Evolutionary conservation across 2,797 vertebrate genomes (phyloP), one percentile per base, ranked within the genome.

Genomic region (Diceros bicornis): DNA sequence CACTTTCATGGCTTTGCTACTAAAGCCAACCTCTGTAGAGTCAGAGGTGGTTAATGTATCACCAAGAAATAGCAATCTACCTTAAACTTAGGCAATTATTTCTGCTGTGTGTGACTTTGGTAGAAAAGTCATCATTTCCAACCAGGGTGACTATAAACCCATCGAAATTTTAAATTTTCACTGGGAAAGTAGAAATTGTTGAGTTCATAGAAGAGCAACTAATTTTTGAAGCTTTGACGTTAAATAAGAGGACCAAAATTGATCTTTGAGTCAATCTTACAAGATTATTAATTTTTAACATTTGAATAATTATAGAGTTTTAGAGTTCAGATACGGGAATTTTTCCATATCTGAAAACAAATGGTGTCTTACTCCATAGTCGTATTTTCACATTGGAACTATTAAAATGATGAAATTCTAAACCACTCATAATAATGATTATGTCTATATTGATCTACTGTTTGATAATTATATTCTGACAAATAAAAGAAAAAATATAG

Each of bases 101-200:
- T 94, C 34, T 81, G 18, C 61, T 61, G 2, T 77, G 5, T 83
- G 27, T 81, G 47, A 77, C 32, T 41, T 72, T 89, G 61, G 37
- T 68, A 68, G 37, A 75, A 64, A 86, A 69, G n/a, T 84, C 59
- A 95, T 41, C 7, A 55, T 86, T 95, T 85, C 27, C 27, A 52
- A 32, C 75, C 64, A 79, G 32, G 11, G 4, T 94, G 41, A 66
- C 14, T 74, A 16, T 94, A 84, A 79, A 61, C 9, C 20, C 17
- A 84, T 87, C 12, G 1, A 78, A 37, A 59, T 88, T 93, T 82
- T 90, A 64, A 83, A 64, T 3, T 92, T 95, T 95, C n/a, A 69
- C 12, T 75, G n/a, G 32, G 7, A 66, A 92, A 77, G 32, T 64
- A 62, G 25, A 74, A 83, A 82, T 66, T 69, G 52, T 14, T 47